Base-by-base conservation (phyloP, 2,797 vertebrate genomes). In the Lindbergichthys nudifrons region DNA sequence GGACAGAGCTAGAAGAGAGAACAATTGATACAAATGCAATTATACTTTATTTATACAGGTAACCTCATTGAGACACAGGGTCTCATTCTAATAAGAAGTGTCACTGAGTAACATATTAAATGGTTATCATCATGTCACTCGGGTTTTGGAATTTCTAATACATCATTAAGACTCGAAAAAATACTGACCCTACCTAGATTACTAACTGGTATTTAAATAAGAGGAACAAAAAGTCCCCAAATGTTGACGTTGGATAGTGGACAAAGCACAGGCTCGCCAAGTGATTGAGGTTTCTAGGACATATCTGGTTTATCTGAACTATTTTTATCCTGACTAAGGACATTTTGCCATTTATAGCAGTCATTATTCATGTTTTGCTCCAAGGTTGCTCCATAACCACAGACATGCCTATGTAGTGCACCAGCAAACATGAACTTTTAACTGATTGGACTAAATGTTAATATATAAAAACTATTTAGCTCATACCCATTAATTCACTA, bases 1-100 rank as follows among this genome's bases (percentile, higher is more conserved):
- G 42, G 96, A 96, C 80, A 97, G 91, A 62, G 96, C 96, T 97
- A 86, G 21, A 73, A 86, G 58, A 30, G 11, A 77, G 47, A 83
- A 23, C 68, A 15, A 19, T 52, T 2, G 5, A 13, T 18, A 19
- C 0, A 21, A 51, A 36, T 36, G 6, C 6, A 36, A 36, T 36
- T 36, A 9, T 36, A 36, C 32, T 36, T 36, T 36, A 36, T 36
- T 36, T 36, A 36, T 36, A 9, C 8, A 36, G 8, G 1, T 36
- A 36, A 36, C 8, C 32, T 32, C 32, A 36, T 36, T 36, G 32
- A 36, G 32, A 36, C 32, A 36, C 32, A 36, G 8, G 32, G 8
- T 36, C 8, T 36, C 32, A 36, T 36, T 36, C 2, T 36, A 36
- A 36, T 7, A 6, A 36, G 32, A 36, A 36, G 4, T 65, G 30